Evolutionary conservation across 2,113 vertebrate genomes (phyloP), one percentile per base, ranked within the genome.

Genomic region (Lagenorhynchus albirostris): DNA sequence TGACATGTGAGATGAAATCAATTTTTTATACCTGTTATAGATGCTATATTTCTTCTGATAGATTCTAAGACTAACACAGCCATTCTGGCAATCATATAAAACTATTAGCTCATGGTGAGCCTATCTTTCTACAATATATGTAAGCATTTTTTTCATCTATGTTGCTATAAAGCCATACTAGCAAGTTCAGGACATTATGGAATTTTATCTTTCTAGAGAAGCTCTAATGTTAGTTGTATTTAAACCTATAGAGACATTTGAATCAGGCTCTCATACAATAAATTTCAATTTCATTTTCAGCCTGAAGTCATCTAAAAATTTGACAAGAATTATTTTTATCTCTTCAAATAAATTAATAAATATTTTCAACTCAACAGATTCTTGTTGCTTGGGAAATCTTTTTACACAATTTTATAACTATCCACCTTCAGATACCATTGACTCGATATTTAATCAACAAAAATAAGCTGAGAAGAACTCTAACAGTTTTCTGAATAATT

Each of bases 11-110:
- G 79, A 80, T 68, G 17, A 95, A 97, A 95, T 83, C 70, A 81
- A 96, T 85, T 96, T 92, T 92, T 96, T 63, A 92, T 76, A 90
- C 60, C 83, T 87, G 36, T 77, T 92, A 84, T 36, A 84, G 63
- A 86, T 29, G 29, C 36, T 88, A 14, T n/a, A 18, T 83, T 95
- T 96, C 63, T 76, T 36, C 83, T 70, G 73, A 88, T 81, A 82
- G 58, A 63, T 81, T 94, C 62, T 50, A 85, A 94, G 31, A 87
- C 23, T 23, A 95, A 60, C 58, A 73, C 15, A 92, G 44, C 38
- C 31, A 58, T 95, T 93, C 83, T 79, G 79, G n/a, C 55, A 73
- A 89, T 92, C 90, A 95, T 33, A 63, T 31, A 84, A 93, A 93
- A 92, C 55, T 82, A 79, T 55, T 89, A 84, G 58, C 5, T 83